phyloP scores from a whole-genome alignment of 1,140 invertebrate species.

The Sinella curviseta region DNA sequence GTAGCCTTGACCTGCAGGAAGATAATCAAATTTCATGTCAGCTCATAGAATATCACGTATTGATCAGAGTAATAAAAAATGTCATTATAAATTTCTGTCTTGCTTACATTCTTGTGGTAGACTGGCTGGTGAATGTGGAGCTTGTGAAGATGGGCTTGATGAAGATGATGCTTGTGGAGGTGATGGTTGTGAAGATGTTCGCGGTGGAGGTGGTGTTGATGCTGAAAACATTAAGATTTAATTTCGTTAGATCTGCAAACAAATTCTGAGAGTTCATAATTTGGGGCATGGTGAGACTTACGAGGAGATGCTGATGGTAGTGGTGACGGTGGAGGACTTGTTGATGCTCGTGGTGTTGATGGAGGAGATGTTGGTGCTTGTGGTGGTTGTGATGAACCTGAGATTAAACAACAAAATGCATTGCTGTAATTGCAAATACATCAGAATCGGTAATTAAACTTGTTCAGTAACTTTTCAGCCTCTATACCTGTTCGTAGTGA shows the following conservation, averaged over 20 bases:
- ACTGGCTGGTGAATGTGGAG: slow-evolving; percentile 22
- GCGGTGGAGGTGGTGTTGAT: slow-evolving; percentile 30
- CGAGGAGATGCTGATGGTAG: slow-evolving; percentile 25
- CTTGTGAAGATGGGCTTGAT: slow-evolving; percentile 18
- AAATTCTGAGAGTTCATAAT: neutral
- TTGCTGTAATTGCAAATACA: too few relatives aligned
- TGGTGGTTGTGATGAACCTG: slow-evolving; percentile 9
- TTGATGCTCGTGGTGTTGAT: slow-evolving; percentile 16
- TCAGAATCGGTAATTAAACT: too few relatives aligned
- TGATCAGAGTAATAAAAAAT: too few relatives aligned
- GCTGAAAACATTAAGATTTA: neutral
- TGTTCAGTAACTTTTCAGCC: neutral
- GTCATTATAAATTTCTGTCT: too few relatives aligned
- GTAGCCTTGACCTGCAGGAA: neutral
- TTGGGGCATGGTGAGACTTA: neutral
- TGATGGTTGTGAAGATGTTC: slow-evolving; percentile 22
- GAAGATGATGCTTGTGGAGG: slow-evolving; percentile 17
- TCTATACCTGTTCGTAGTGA: neutral
- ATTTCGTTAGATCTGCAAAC: neutral
- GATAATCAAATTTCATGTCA: neutral
- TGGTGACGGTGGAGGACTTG: slow-evolving; percentile 25
- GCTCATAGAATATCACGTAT: neutral
- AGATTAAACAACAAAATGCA: neutral
- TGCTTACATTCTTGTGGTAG: slow-evolving; percentile 20
- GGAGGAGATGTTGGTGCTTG: slow-evolving; percentile 7